Base-by-base conservation (phyloP, 1,140 invertebrate species). In the Leucophenga varia region DNA sequence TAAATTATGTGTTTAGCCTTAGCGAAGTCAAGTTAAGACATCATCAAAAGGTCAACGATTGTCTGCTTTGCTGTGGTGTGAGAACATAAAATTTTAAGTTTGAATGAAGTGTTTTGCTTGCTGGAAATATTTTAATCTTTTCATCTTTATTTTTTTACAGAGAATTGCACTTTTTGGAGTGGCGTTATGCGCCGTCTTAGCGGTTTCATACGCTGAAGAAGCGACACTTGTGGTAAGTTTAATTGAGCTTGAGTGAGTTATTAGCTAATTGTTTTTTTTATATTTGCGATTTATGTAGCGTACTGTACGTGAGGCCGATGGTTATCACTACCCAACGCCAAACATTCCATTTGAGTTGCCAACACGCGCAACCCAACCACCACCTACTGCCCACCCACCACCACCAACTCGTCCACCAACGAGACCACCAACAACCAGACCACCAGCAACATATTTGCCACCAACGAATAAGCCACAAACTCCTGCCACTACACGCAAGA, bases 131-230 rank as follows among this genome's bases (percentile, higher is more conserved):
- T n/a, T n/a, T n/a, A n/a, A n/a, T n/a, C n/a, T n/a, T n/a, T n/a
- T n/a, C n/a, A n/a, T 30, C 17, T 21, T 49, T 53, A 38, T 18
- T 51, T 35, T 25, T 6, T 48, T 30, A 54, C 63, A 73, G 70
- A 72, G 65, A 72, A 68, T 63, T 64, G 65, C 70, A 60, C 51
- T 73, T 57, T 64, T 68, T 49, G 54, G 70, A 35, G 54, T 73
- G 41, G 56, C 69, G 63, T 61, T 73, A 46, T 73, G 70, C 70
- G 70, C 47, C 54, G 58, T 47, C 25, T 41, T 67, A 47, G 64
- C 71, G 9, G 52, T 59, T 32, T 61, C 70, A 55, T 61, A 61
- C 45, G 59, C 59, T 38, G 49, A 57, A 39, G 65, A 58, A 37
- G 64, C 67, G 21, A 57, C 40, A 28, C 63, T 68, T 60, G 65